Conservation (phyloP, 1,140 invertebrate genomes). For the Bicyclus anynana region DNA sequence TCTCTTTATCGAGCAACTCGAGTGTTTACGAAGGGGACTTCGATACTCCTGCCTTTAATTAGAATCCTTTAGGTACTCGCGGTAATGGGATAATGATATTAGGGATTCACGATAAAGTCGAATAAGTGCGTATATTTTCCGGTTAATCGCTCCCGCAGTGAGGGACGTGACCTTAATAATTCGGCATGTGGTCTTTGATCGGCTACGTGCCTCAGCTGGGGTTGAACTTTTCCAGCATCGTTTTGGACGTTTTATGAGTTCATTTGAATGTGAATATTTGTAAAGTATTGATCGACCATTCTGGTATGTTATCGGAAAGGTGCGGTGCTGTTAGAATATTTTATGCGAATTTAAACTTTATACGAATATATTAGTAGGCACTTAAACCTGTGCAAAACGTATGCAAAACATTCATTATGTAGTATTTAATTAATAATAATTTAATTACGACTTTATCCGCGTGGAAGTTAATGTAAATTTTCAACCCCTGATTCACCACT, state of each 20-base stretch:
- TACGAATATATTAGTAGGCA: too few relatives aligned
- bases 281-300: background rate
- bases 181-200: constrained; percentile 11
- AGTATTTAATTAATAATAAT: too few relatives aligned
- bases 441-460: too few relatives aligned
- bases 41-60: constrained; percentile 5
- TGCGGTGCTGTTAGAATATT: background rate
- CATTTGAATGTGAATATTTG: background rate
- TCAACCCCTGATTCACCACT: too few relatives aligned
- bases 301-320: too few relatives aligned
- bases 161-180: constrained; percentile 18
- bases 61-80: constrained; percentile 9
- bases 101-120: constrained; percentile 7
- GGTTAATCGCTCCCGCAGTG: constrained; percentile 8
- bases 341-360: too few relatives aligned
- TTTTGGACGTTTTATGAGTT: background rate
- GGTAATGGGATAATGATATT: constrained; percentile 7
- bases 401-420: too few relatives aligned
- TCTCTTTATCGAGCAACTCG: background rate
- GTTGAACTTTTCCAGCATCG: constrained; percentile 13
- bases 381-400: too few relatives aligned
- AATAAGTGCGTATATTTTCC: constrained; percentile 8
- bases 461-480: too few relatives aligned
- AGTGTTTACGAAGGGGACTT: background rate
- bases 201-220: constrained; percentile 10